Evolutionary conservation across 2,113 vertebrate genomes (phyloP).

Genomic region (Rhineura floridana): DNA sequence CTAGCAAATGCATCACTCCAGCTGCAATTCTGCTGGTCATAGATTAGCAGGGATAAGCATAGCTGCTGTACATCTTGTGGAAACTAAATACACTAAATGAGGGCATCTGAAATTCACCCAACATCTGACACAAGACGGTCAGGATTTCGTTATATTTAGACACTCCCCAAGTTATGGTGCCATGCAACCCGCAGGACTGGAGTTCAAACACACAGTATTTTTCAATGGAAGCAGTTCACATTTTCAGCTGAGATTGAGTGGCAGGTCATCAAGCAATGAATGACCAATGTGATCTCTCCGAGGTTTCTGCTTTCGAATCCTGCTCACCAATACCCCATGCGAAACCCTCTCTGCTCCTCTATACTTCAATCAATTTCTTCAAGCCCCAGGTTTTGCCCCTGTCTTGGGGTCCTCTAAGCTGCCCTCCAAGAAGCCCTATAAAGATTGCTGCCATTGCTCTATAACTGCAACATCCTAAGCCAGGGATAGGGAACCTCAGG

Average conservation of each 20-base stretch:
- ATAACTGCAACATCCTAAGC: neutral
- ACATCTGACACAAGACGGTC: neutral
- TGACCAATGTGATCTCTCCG: neutral
- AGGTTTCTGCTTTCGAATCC: neutral
- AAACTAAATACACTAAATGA: no score
- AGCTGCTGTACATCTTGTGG: neutral
- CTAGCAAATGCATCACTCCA: neutral
- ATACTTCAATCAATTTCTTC: neutral
- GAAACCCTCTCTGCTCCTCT: neutral
- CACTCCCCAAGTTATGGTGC: neutral
- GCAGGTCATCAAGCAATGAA: neutral
- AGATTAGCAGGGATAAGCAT: neutral
- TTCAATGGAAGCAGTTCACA: neutral
- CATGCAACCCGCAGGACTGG: no score
- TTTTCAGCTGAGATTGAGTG: neutral
- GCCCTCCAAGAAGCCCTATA: neutral
- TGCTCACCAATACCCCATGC: neutral
- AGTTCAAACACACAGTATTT: neutral
- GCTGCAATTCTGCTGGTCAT: neutral
- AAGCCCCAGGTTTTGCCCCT: neutral
- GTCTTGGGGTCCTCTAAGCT: neutral
- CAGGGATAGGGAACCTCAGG: no score
- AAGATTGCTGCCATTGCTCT: neutral
- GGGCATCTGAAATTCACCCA: neutral
- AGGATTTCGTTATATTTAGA: neutral